These are phyloP conservation scores for Lanius ludovicianus DNA, from an alignment of 2,113 vertebrate species.

Conservation along the genomic window DNA sequence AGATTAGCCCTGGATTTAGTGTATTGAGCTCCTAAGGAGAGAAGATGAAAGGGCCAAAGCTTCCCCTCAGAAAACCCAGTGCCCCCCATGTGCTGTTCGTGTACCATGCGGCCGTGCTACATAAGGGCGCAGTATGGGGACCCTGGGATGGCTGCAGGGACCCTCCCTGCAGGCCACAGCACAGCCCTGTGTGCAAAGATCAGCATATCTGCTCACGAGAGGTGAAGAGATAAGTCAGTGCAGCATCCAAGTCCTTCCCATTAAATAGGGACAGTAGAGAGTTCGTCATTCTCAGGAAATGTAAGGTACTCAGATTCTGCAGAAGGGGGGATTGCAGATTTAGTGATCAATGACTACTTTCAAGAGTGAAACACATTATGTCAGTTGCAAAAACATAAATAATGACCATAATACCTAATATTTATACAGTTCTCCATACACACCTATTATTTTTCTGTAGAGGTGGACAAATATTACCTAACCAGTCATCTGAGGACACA, in stretches of 20 bases:
- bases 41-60: not conserved
- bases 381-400: not conserved
- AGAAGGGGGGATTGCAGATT: accelerated
- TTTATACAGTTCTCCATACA: not conserved
- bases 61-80: not conserved
- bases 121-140: accelerated
- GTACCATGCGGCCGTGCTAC: accelerated
- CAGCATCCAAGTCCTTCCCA: not conserved
- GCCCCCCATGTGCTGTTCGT: accelerated
- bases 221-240: accelerated
- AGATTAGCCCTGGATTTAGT: not conserved
- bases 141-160: not conserved
- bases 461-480: not conserved
- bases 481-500: not conserved
- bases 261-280: not conserved
- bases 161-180: not conserved
- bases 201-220: accelerated
- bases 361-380: not conserved
- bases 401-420: not conserved
- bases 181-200: not conserved
- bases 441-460: not conserved
- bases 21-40: accelerated
- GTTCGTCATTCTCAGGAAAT: not conserved
- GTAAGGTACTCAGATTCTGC: not conserved
- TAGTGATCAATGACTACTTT: not conserved